These are phyloP conservation scores for Drosophila seguyi DNA, from an alignment of 1,140 invertebrate genomes.

Conservation along the genomic window DNA sequence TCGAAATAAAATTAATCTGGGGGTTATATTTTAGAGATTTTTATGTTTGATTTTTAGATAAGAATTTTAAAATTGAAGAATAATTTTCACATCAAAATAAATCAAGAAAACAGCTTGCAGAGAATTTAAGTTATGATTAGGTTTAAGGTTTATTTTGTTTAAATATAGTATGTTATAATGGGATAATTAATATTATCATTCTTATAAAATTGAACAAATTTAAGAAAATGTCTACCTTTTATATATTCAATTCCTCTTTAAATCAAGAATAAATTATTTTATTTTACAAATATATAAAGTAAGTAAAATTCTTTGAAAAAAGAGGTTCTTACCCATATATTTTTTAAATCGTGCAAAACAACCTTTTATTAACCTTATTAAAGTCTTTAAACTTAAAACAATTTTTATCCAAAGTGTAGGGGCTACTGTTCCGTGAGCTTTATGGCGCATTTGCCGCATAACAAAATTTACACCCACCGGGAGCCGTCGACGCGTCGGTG, in stretches of 20 bases:
- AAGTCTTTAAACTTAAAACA: background rate
- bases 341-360: background rate
- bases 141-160: too few species aligned
- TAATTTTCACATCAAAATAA: too few species aligned
- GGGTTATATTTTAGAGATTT: too few species aligned
- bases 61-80: background rate
- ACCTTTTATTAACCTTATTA: background rate
- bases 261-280: too few species aligned
- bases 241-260: too few species aligned
- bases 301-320: background rate
- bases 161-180: too few species aligned
- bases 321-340: background rate
- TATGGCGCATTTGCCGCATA: slow-evolving; percentile 77
- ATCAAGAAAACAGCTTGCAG: too few species aligned
- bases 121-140: too few species aligned
- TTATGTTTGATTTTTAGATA: background rate
- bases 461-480: slow-evolving; percentile 79
- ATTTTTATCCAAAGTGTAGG: background rate
- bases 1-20: background rate
- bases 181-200: too few species aligned
- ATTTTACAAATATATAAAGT: too few species aligned
- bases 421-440: slow-evolving; percentile 53
- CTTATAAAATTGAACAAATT: too few species aligned
- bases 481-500: slow-evolving; percentile 32
- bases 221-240: too few species aligned